These are phyloP conservation scores for Panulirus ornatus DNA, from an alignment of 1,140 invertebrate species.

Conservation along the genomic window DNA sequence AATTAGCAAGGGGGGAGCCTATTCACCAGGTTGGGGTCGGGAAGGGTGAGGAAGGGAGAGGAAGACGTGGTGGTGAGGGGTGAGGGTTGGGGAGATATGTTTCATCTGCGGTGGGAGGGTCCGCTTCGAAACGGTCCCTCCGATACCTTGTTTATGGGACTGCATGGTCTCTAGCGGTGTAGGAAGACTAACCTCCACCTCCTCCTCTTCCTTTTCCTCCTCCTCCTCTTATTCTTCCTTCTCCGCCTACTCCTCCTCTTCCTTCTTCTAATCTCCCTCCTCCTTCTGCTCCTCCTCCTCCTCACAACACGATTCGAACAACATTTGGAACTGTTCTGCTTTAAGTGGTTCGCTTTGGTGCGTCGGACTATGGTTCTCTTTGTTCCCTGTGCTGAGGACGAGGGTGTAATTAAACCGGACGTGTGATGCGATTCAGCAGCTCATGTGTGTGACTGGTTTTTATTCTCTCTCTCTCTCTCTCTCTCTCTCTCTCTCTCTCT, in stretches of 20 bases:
- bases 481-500: background rate
- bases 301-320: no score
- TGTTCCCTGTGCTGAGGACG: background rate
- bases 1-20: constrained; percentile 4
- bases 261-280: background rate
- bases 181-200: no score
- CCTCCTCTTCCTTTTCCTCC: no score
- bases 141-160: background rate
- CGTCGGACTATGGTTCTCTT: background rate
- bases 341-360: background rate
- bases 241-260: no score
- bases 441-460: background rate
- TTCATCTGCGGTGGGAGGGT: background rate
- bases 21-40: no score
- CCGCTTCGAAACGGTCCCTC: background rate
- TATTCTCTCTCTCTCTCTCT: background rate
- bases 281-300: no score
- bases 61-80: no score
- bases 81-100: background rate
- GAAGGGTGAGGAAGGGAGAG: no score
- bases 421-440: background rate
- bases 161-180: no score
- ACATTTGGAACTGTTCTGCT: background rate
- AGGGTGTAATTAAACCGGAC: background rate
- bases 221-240: no score